phyloP scores from a whole-genome alignment of 2,113 vertebrate species.

The Zosterops lateralis region DNA sequence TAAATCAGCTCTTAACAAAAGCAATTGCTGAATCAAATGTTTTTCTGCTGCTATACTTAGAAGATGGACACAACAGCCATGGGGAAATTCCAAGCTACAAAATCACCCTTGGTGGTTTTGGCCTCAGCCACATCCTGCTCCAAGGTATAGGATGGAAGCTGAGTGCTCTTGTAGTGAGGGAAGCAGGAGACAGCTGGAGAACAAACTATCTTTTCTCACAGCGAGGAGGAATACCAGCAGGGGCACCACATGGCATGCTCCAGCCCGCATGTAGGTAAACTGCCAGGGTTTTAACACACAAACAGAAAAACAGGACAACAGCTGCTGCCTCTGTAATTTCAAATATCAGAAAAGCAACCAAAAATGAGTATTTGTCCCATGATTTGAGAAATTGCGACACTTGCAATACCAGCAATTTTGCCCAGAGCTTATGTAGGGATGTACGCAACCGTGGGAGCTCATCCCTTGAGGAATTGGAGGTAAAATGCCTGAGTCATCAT shows the following conservation, averaged over 20 bases:
- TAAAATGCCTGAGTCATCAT: not conserved
- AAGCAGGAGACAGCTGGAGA: not conserved
- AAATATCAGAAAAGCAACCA: not conserved
- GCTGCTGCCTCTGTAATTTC: not conserved
- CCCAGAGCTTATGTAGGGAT: not conserved
- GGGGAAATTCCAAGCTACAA: slow-evolving; percentile 44
- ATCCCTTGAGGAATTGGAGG: not conserved
- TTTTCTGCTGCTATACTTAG: not conserved
- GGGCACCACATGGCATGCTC: not conserved
- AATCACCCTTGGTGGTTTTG: slow-evolving; percentile 35
- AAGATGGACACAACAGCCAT: not conserved
- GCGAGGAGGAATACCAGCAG: not conserved
- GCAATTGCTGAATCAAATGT: not conserved
- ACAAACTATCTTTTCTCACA: not conserved
- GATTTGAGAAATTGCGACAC: not conserved
- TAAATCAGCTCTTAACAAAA: not conserved
- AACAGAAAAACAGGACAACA: not conserved
- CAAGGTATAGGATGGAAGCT: not conserved
- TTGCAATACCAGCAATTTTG: not conserved
- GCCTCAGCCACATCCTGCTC: not conserved
- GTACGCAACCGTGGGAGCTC: not conserved
- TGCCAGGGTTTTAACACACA: not conserved
- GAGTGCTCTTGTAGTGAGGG: not conserved
- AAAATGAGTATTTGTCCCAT: not conserved
- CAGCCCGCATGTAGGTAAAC: not conserved